These are phyloP conservation scores for Aleiodes alternator DNA, from an alignment of 2,888 invertebrate genomes.

Conservation along the genomic window DNA sequence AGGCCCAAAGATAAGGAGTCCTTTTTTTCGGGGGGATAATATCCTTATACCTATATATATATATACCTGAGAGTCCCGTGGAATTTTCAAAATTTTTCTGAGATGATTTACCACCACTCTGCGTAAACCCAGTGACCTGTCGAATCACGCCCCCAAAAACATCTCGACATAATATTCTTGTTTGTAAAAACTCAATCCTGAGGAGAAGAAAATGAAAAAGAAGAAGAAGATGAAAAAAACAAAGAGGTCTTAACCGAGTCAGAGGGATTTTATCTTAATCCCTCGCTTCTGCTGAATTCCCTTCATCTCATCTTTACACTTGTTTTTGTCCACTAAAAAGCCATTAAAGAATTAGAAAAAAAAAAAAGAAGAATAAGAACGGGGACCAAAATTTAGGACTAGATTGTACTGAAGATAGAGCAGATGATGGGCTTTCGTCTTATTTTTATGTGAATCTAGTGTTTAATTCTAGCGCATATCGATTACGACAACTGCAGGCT, in stretches of 20 bases:
- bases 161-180: conserved; percentile 53
- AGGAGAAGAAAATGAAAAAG: too few relatives aligned
- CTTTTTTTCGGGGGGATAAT: conserved; percentile 49
- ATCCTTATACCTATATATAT: conserved; percentile 1
- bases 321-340: conserved; percentile 36
- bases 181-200: conserved; percentile 52
- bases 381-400: not conserved
- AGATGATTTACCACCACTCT: conserved; percentile 65
- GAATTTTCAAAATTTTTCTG: conserved; percentile 12
- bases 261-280: conserved; percentile 24
- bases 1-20: conserved; percentile 54
- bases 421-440: too few relatives aligned
- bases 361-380: not conserved
- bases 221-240: too few relatives aligned
- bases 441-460: too few relatives aligned
- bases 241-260: conserved; percentile 10
- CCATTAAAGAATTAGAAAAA: conserved; percentile 23
- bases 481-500: too few relatives aligned
- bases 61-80: conserved; percentile 56
- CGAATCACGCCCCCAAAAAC: conserved; percentile 62
- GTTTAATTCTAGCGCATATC: too few relatives aligned
- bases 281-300: not conserved
- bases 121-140: conserved; percentile 66
- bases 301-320: conserved; percentile 10
- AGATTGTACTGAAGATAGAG: conserved; percentile 5